phyloP scores from a whole-genome alignment of 2,113 vertebrate genomes.

The Leucosticte australis region DNA sequence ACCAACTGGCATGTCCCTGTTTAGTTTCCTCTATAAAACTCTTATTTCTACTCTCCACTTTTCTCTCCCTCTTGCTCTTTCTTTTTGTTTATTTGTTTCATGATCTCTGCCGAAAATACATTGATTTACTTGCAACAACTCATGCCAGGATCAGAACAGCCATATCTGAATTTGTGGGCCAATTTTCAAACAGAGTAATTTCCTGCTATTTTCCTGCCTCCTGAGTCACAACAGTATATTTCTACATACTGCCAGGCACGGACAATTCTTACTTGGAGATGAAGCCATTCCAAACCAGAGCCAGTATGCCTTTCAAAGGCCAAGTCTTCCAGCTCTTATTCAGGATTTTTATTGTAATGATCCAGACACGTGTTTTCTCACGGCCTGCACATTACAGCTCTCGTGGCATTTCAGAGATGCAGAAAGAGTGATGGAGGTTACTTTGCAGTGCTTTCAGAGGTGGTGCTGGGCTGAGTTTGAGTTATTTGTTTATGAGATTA shows the following conservation, averaged over 20 bases:
- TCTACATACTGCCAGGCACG: background rate
- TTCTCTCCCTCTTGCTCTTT: background rate
- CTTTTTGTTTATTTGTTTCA: background rate
- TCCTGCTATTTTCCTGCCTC: slow-evolving; percentile 47
- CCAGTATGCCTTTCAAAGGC: background rate
- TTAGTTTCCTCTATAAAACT: background rate
- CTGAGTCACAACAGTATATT: slow-evolving; percentile 42
- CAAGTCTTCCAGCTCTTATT: background rate
- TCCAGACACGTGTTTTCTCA: background rate
- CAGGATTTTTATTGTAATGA: background rate
- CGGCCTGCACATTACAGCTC: background rate
- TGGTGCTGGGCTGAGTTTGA: background rate
- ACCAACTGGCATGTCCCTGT: background rate
- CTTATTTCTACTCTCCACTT: background rate
- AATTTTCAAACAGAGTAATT: slow-evolving; percentile 47
- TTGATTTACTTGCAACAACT: slow-evolving; percentile 10
- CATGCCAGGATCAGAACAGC: slow-evolving; percentile 8
- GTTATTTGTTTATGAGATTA: background rate
- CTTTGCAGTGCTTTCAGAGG: background rate
- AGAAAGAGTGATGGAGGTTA: background rate
- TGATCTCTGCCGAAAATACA: background rate
- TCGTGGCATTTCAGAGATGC: background rate
- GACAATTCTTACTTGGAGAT: slow-evolving; percentile 3
- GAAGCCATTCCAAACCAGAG: slow-evolving; percentile 7
- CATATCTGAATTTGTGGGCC: slow-evolving; percentile 41